phyloP scores from a whole-genome alignment of 2,888 invertebrate species.

The Drosophila niveifrons region DNA sequence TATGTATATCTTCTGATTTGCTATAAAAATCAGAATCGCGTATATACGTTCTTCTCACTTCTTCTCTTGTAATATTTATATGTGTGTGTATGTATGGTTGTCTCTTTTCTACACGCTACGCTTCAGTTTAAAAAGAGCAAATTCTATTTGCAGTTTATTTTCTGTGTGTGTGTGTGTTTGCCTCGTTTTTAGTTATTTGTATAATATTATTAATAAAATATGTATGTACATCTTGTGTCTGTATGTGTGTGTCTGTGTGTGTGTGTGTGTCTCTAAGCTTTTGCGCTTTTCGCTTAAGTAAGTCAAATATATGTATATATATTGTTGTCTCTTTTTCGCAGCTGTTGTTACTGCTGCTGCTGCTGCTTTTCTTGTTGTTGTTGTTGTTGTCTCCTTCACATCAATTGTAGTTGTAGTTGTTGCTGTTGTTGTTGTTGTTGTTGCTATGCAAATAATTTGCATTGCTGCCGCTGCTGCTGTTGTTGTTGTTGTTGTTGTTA shows the following conservation, averaged over 20 bases:
- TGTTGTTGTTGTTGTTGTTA: constrained; percentile 49
- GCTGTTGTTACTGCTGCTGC: constrained; percentile 6
- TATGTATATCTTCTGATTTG: constrained; percentile 65
- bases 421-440: constrained; percentile 16
- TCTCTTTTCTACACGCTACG: constrained; percentile 50
- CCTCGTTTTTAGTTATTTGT: constrained; percentile 70
- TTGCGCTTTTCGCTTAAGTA: constrained; percentile 65
- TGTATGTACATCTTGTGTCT: constrained; percentile 71
- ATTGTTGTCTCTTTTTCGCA: constrained; percentile 39
- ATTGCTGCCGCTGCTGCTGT: constrained; percentile 37
- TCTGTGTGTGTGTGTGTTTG: constrained; percentile 51
- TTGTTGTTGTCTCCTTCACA: constrained; percentile 43
- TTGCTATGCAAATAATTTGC: constrained; percentile 41
- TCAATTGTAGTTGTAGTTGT: constrained; percentile 67
- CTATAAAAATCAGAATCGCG: constrained; percentile 20
- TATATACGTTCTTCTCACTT: constrained; percentile 32
- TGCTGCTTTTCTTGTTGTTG: constrained; percentile 9
- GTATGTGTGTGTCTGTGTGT: constrained; percentile 32
- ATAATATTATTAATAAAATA: constrained; percentile 80
- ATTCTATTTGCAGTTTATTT: constrained; percentile 55
- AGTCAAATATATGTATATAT: constrained; percentile 53
- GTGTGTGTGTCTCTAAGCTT: constrained; percentile 40
- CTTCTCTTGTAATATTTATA: constrained; percentile 11
- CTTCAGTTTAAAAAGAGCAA: constrained; percentile 57
- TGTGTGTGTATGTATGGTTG: constrained; percentile 33